A percentile compares a stretch with the other conserved stretches of the same genome.
These are phyloP conservation scores for Helicolenus hilgendorfi DNA, from an alignment of 2,797 vertebrate genomes.

Conservation along the genomic window DNA sequence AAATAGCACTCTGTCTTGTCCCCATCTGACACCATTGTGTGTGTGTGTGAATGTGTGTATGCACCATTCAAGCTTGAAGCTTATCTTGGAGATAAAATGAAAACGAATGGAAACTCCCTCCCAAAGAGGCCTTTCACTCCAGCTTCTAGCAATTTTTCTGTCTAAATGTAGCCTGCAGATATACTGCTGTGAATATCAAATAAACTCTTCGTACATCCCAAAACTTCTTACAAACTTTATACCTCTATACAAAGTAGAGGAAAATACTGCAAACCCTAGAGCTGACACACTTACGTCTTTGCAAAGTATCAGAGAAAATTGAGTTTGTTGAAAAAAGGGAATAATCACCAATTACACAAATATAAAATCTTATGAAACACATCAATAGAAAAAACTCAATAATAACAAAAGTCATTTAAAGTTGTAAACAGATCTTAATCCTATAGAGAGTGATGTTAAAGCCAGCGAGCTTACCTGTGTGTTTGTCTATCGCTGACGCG, in stretches of 20 bases:
- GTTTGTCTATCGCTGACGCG: conserved; percentile 82
- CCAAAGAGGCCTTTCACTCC: conserved; percentile 42
- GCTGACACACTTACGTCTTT: neutral
- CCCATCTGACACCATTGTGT: conserved; percentile 71
- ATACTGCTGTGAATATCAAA: neutral
- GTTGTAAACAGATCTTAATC: neutral
- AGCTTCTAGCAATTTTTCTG: conserved; percentile 21
- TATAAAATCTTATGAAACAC: neutral
- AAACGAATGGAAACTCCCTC: conserved; percentile 69
- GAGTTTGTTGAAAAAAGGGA: neutral
- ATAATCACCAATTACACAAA: neutral
- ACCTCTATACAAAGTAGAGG: neutral
- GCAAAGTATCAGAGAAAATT: neutral
- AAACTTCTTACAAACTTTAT: conserved; percentile 1
- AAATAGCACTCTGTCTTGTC: conserved; percentile 78
- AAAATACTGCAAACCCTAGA: neutral
- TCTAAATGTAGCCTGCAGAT: conserved; percentile 17
- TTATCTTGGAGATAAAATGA: conserved; percentile 75
- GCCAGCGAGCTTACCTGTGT: conserved; percentile 82
- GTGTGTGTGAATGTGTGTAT: conserved; percentile 9
- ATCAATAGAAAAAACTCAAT: neutral
- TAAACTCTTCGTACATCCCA: neutral
- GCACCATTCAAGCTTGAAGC: conserved; percentile 42
- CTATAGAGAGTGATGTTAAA: neutral
- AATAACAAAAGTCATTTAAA: neutral